These are phyloP conservation scores for Medauroidea extradentata DNA, from an alignment of 1,140 invertebrate genomes.

Conservation along the genomic window DNA sequence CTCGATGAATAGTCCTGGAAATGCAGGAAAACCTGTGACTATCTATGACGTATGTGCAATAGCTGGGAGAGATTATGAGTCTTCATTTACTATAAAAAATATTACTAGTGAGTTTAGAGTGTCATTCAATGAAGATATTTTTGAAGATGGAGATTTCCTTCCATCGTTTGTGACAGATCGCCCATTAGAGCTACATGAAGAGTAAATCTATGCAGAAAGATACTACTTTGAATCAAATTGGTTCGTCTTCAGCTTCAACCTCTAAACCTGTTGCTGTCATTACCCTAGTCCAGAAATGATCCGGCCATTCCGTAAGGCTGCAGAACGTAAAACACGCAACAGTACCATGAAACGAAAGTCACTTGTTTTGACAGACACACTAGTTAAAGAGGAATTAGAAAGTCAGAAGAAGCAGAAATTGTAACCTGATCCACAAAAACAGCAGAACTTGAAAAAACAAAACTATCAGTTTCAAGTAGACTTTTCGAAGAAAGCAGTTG, in stretches of 20 bases:
- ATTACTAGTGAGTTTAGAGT: constrained; percentile 30
- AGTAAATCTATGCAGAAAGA: too few relatives aligned
- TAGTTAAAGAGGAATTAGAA: background rate
- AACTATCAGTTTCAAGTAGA: too few relatives aligned
- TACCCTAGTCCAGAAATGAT: too few relatives aligned
- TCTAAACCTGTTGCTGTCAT: too few relatives aligned
- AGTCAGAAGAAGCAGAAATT: background rate
- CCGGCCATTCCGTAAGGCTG: too few relatives aligned
- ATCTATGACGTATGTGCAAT: constrained; percentile 33
- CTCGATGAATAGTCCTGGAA: constrained; percentile 25
- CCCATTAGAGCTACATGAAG: background rate
- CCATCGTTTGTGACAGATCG: constrained; percentile 36
- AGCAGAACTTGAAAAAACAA: too few relatives aligned
- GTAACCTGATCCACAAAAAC: background rate
- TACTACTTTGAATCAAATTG: too few relatives aligned
- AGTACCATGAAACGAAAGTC: background rate
- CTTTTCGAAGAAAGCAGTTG: too few relatives aligned
- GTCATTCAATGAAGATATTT: constrained; percentile 36
- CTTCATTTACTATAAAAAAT: constrained; percentile 31
- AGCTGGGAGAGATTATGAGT: constrained; percentile 19
- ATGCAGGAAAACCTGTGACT: constrained; percentile 29
- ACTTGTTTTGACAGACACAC: background rate
- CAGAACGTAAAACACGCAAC: too few relatives aligned
- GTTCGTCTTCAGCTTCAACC: too few relatives aligned
- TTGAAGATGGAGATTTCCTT: constrained; percentile 36